Evolutionary conservation across 2,888 invertebrate genomes (phyloP).

Genomic region (Parochlus steinenii): DNA sequence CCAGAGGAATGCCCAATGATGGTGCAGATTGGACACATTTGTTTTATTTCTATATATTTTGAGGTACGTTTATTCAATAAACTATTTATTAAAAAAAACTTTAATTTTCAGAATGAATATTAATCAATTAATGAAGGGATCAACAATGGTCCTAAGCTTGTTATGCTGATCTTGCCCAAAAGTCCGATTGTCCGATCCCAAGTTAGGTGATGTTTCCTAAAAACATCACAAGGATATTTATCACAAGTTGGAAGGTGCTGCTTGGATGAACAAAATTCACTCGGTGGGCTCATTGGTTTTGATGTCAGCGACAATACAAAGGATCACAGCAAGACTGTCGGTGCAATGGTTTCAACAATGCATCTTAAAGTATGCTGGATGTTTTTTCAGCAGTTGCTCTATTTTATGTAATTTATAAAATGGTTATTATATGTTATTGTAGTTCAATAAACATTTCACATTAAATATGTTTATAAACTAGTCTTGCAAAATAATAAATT

Average conservation of each 20-base stretch:
- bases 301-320: constrained; percentile 78
- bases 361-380: constrained; percentile 19
- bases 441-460: too few relatives aligned
- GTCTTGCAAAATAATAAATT: constrained; percentile 37
- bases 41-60: constrained; percentile 30
- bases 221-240: constrained; percentile 60
- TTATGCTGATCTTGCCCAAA: constrained; percentile 49
- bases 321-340: constrained; percentile 40
- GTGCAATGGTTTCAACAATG: constrained; percentile 54
- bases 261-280: constrained; percentile 65
- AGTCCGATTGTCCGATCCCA: constrained; percentile 32
- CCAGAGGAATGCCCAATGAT: too few relatives aligned
- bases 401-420: constrained; percentile 47
- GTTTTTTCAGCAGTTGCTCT: constrained; percentile 58
- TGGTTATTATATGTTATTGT: constrained; percentile 1
- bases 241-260: constrained; percentile 82
- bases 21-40: constrained; percentile 65
- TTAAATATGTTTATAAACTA: constrained; percentile 49
- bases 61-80: too few relatives aligned
- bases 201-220: constrained; percentile 17
- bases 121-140: too few relatives aligned
- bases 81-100: too few relatives aligned
- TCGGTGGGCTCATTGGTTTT: constrained; percentile 54
- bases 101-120: too few relatives aligned
- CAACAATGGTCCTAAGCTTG: constrained; percentile 46